A percentile compares a stretch with the other conserved stretches of the same genome.
Evolutionary conservation across 1,140 invertebrate species (phyloP).

Genomic region (Aricia agestis): DNA sequence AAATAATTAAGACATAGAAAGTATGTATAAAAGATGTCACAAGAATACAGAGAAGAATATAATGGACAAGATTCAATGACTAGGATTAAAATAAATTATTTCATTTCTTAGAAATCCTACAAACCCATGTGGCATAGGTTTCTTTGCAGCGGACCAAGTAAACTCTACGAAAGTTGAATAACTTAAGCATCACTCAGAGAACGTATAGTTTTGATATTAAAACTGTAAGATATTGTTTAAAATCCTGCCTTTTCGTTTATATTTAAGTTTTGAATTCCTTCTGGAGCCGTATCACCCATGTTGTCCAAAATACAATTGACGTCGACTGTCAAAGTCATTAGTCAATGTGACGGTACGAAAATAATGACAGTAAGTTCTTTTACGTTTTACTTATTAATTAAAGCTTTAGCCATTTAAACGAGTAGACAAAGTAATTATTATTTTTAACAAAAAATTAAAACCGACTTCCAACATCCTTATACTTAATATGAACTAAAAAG

Average conservation of each 20-base stretch:
- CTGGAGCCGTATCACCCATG: conserved; percentile 76
- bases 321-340: conserved; percentile 25
- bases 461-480: too few species aligned
- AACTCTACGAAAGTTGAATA: conserved; percentile 73
- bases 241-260: conserved; percentile 83
- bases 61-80: not conserved
- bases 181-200: conserved; percentile 70
- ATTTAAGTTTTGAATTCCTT: conserved; percentile 77
- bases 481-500: too few species aligned
- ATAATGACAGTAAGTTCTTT: not conserved
- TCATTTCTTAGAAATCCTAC: conserved; percentile 69
- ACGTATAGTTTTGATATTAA: conserved; percentile 46
- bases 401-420: too few species aligned
- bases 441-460: too few species aligned
- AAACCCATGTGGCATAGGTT: conserved; percentile 77
- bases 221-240: conserved; percentile 56
- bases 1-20: not conserved
- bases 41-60: not conserved
- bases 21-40: not conserved
- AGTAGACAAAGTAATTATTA: too few species aligned
- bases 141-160: conserved; percentile 70
- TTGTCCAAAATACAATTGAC: conserved; percentile 37
- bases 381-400: too few species aligned
- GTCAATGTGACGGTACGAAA: not conserved
- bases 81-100: conserved; percentile 16